Evolutionary conservation across 2,888 invertebrate species (phyloP), one percentile per base, ranked within the genome.

Genomic region (Gastrophysa polygoni): DNA sequence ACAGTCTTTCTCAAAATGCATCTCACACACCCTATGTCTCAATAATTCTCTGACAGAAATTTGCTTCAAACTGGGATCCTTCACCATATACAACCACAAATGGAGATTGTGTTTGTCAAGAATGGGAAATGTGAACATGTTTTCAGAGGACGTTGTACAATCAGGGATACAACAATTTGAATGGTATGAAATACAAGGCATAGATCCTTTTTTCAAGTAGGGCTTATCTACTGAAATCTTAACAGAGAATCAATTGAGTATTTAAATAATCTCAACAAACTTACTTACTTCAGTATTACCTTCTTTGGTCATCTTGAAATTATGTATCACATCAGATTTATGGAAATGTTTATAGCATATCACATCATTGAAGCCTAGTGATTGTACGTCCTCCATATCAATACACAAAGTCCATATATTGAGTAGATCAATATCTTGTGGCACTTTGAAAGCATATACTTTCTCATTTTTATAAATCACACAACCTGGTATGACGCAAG

Each of bases 21-120:
- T 14, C 24, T 48, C 18, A 44, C 64, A 64, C 38, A 64, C 64
- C 24, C 60, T 43, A 11, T 60, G 17, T 11, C 47, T 51, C 44
- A 64, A 34, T 21, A 64, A 2, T n/a, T 64, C 60, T 43, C 43
- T 57, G 29, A 32, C 17, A 11, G 28, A 11, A 16, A 57, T 14
- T 21, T 57, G 28, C 43, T 57, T 60, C 14, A 64, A 52, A 8
- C 28, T 17, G 1, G 21, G 48, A 14, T 60, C 57, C 28, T 57
- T 57, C 18, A 64, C 38, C 44, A 56, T 18, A 24, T 64, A 57
- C 21, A 64, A 18, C 63, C 63, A 64, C n/a, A 63, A 56, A 29
- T 32, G 20, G 5, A 59, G 51, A 47, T 46, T 50, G 0, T 44
- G n/a, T 24, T 48, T 56, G n/a, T 24, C 20, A n/a, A 29, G 28